Evolutionary conservation across 2,797 vertebrate species (phyloP).

Genomic region (Setipinna tenuifilis): DNA sequence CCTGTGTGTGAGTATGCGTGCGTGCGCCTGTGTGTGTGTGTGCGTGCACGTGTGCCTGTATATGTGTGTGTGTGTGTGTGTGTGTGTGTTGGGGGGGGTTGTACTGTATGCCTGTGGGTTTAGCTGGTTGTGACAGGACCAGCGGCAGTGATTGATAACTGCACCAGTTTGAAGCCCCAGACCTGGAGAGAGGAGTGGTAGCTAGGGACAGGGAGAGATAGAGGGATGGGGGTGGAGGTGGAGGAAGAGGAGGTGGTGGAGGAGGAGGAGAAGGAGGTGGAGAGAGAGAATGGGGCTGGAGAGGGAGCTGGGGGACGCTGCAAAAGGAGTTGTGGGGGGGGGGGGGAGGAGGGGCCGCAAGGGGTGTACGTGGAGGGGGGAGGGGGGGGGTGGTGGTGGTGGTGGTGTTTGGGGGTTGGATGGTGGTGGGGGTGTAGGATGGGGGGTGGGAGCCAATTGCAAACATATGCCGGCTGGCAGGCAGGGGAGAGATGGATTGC

Average conservation of each 20-base stretch:
- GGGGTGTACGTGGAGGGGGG: slow-evolving; percentile 15
- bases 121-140: slow-evolving; percentile 86
- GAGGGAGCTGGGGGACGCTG: slow-evolving; percentile 17
- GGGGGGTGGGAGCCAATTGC: slow-evolving; percentile 86
- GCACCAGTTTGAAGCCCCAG: slow-evolving; percentile 91
- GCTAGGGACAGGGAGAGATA: slow-evolving; percentile 85
- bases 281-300: slow-evolving; percentile 58
- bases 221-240: slow-evolving; percentile 72
- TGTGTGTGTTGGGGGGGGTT: slow-evolving; percentile 37
- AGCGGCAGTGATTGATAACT: slow-evolving; percentile 95
- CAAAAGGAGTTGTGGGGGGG: background rate
- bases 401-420: slow-evolving; percentile 34
- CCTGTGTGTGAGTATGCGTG: background rate
- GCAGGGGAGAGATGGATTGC: slow-evolving; percentile 97
- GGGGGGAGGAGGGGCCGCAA: background rate
- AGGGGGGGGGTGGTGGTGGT: slow-evolving; percentile 16
- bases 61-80: background rate
- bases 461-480: slow-evolving; percentile 98
- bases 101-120: slow-evolving; percentile 83
- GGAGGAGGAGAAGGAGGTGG: slow-evolving; percentile 83
- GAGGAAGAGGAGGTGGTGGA: slow-evolving; percentile 83
- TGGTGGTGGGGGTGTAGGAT: slow-evolving; percentile 71
- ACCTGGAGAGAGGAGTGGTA: slow-evolving; percentile 89
- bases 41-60: background rate
- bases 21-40: background rate